Conservation (phyloP, 64 coral and sea anemone species). For the Pocillopora damicornis region DNA sequence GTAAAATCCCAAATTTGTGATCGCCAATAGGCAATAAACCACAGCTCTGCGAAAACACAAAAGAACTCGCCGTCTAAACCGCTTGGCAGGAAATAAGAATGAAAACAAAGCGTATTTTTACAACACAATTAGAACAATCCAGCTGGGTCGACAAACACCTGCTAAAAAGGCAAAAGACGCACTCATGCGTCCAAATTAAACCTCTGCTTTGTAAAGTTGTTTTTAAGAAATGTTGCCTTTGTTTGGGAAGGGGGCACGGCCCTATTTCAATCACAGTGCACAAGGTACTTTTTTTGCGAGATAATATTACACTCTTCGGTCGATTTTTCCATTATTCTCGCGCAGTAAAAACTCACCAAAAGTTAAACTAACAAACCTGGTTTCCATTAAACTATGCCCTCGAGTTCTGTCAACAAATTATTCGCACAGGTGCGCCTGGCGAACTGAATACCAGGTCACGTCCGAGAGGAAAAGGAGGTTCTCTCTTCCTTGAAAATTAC, state of each 20-base stretch:
- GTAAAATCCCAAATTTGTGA: not conserved
- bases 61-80: not conserved
- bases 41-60: not conserved
- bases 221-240: not conserved
- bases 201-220: not conserved
- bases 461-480: no score
- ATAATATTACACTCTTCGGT: no score
- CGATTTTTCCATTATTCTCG: no score
- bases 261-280: not conserved
- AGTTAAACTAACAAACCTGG: no score
- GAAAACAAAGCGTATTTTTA: not conserved
- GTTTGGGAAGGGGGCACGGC: not conserved
- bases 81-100: not conserved
- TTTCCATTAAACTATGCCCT: no score
- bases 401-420: no score
- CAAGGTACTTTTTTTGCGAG: no score
- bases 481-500: no score
- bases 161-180: not conserved
- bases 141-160: constrained; percentile 34
- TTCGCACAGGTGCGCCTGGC: no score
- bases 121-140: not conserved
- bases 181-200: not conserved
- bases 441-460: no score
- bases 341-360: no score
- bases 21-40: not conserved